Evolutionary conservation across 2,888 invertebrate genomes (phyloP).

Genomic region (Phyto melanocephala): DNA sequence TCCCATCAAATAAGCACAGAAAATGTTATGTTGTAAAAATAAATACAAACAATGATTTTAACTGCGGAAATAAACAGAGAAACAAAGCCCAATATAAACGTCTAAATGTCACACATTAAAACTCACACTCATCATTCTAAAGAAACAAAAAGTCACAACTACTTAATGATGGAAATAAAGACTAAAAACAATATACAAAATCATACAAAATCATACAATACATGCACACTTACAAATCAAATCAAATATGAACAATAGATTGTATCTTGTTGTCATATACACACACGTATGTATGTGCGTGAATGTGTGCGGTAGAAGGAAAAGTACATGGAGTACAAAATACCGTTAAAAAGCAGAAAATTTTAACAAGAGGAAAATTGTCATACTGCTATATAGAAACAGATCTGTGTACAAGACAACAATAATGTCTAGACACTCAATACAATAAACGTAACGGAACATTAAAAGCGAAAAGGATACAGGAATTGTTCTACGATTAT

Average conservation of each 20-base stretch:
- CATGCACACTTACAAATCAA: not conserved
- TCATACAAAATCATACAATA: not conserved
- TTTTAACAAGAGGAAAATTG: not conserved
- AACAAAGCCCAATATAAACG: not conserved
- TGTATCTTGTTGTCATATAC: not conserved
- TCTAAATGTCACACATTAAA: slow-evolving; percentile 18
- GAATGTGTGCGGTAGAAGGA: not conserved
- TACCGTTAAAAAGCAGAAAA: slow-evolving; percentile 35
- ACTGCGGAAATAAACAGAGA: slow-evolving; percentile 14
- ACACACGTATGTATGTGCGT: not conserved
- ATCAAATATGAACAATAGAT: slow-evolving; percentile 25
- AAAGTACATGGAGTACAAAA: not conserved
- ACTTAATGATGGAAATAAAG: not conserved
- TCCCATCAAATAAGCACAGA: slow-evolving; percentile 38
- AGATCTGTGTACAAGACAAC: slow-evolving; percentile 59
- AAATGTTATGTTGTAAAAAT: slow-evolving; percentile 45
- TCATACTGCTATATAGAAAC: slow-evolving; percentile 34
- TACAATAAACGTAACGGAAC: slow-evolving; percentile 39
- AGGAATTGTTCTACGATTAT: not conserved
- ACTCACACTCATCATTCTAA: not conserved
- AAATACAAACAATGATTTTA: slow-evolving; percentile 51
- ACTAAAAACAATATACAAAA: slow-evolving; percentile 14
- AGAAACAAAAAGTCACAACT: slow-evolving; percentile 1
- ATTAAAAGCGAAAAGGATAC: slow-evolving; percentile 47
- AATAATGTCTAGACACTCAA: slow-evolving; percentile 61